These are phyloP conservation scores for Prolemur simus DNA, from an alignment of 2,113 vertebrate genomes.

Conservation along the genomic window DNA sequence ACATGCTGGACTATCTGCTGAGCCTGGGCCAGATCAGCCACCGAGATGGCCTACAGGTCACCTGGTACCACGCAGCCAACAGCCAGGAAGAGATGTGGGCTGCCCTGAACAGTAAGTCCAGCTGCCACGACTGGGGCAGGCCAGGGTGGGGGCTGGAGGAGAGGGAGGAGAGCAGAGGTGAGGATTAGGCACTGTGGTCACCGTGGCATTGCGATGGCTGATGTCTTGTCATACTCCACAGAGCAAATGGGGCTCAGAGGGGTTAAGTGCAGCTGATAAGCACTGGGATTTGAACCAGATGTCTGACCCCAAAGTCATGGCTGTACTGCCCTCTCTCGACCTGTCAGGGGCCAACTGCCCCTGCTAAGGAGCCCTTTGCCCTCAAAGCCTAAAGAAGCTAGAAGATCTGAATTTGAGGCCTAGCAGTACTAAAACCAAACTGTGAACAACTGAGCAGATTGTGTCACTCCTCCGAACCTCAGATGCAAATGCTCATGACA, in stretches of 20 bases:
- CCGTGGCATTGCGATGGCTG: background rate
- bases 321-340: background rate
- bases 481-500: fast-evolving
- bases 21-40: constrained; percentile 80
- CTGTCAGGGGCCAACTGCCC: background rate
- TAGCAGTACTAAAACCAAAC: background rate
- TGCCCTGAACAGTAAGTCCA: constrained; percentile 85
- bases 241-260: background rate
- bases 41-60: constrained; percentile 86
- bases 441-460: background rate
- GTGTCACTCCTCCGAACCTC: background rate
- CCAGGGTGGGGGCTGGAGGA: fast-evolving
- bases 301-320: background rate
- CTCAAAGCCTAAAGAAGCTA: background rate
- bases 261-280: background rate
- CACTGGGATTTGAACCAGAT: background rate
- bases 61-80: constrained; percentile 89
- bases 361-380: background rate
- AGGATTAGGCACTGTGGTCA: background rate
- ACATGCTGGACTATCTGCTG: constrained; percentile 89
- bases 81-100: constrained; percentile 83
- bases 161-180: background rate
- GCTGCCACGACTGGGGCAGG: background rate
- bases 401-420: background rate
- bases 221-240: fast-evolving